A percentile compares a stretch with the other conserved stretches of the same genome.
Conservation (phyloP, 2,888 invertebrate species). For the Tachina grossa region DNA sequence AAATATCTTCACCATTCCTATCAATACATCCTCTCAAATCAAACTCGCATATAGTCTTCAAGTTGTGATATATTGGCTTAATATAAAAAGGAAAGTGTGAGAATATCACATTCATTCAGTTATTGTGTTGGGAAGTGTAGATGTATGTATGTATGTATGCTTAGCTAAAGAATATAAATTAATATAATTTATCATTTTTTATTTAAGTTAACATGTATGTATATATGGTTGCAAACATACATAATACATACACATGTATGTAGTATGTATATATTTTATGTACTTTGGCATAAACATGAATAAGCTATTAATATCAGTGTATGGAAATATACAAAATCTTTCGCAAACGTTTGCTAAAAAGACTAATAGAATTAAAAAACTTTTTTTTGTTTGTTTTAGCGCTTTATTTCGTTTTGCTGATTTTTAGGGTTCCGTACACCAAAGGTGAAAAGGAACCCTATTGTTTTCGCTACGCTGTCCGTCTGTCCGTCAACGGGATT, state of each 20-base stretch:
- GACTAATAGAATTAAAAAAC: too few species aligned
- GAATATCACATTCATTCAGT: neutral
- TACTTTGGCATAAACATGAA: constrained; percentile 26
- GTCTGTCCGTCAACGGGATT: too few species aligned
- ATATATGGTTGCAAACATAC: too few species aligned
- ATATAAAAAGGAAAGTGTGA: neutral
- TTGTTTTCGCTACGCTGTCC: too few species aligned
- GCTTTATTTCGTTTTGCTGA: too few species aligned
- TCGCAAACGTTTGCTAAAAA: too few species aligned
- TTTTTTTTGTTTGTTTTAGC: too few species aligned
- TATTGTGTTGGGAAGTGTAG: neutral
- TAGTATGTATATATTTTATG: neutral
- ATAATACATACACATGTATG: too few species aligned
- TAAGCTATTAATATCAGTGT: neutral
- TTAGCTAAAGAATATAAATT: constrained; percentile 76
- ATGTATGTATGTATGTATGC: constrained; percentile 22
- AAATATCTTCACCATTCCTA: constrained; percentile 13
- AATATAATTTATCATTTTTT: constrained; percentile 80
- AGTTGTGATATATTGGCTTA: constrained; percentile 27
- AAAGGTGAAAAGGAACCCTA: too few species aligned
- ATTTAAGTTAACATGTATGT: neutral
- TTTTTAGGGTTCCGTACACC: too few species aligned
- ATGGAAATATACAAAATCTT: neutral
- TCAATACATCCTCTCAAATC: constrained; percentile 1
- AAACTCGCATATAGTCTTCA: neutral